These are phyloP conservation scores for Pipistrellus pygmaeus DNA, from an alignment of 2,797 vertebrate genomes.

Conservation along the genomic window DNA sequence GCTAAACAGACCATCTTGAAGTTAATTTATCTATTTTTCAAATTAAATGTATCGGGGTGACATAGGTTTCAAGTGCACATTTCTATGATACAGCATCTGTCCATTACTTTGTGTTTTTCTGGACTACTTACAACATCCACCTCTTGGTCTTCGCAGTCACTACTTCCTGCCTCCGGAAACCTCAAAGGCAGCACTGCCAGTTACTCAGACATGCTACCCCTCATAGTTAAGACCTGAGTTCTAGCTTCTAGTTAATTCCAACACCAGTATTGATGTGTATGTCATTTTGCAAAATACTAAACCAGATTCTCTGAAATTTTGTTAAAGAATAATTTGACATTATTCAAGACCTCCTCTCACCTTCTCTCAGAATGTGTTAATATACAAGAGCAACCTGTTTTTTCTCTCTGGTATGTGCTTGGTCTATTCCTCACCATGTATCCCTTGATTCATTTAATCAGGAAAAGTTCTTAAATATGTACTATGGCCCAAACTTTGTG, in stretches of 20 bases:
- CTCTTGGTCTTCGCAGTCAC: background rate
- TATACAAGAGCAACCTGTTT: background rate
- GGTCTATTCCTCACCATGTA: background rate
- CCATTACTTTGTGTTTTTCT: background rate
- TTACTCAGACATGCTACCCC: background rate
- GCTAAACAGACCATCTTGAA: background rate
- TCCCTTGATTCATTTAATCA: background rate
- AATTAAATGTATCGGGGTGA: background rate
- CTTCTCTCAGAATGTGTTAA: background rate
- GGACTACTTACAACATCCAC: background rate
- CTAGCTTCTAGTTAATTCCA: background rate
- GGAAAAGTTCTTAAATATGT: background rate
- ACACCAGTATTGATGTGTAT: background rate
- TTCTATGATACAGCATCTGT: background rate
- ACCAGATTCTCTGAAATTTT: background rate
- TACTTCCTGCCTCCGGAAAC: background rate
- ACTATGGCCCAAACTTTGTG: background rate
- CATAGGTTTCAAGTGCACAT: background rate
- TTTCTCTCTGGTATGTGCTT: background rate
- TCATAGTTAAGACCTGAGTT: background rate
- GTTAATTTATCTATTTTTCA: background rate
- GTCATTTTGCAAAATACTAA: background rate
- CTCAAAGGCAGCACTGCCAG: background rate
- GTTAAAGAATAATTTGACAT: background rate
- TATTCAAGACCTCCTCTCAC: background rate